Evolutionary conservation across 2,113 vertebrate species (phyloP), one percentile per base, ranked within the genome.

Genomic region (Myanophis thanlyinensis): DNA sequence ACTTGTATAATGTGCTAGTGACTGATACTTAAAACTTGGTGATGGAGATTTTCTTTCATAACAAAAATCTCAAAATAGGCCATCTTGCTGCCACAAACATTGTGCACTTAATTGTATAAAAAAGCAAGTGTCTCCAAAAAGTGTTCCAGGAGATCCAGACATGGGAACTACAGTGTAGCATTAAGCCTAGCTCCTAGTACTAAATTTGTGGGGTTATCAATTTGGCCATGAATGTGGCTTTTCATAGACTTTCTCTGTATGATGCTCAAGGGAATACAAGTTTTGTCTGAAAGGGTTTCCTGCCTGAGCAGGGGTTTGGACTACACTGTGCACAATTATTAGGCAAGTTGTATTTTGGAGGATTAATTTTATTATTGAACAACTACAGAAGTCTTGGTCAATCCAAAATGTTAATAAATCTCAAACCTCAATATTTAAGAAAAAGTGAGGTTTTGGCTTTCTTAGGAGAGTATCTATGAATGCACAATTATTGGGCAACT

Each of bases 1-100:
- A 99, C 98, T 97, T 95, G 90, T 94, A 89, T 67, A 92, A 93
- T 1, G 93, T 94, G 95, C 80, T 93, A 96, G 96, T 30, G 46
- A 91, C 88, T 25, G 1, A 89, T 93, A 93, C 22, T 53, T n/a
- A 7, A 30, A 95, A 4, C 48, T 85, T 93, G 1, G 92, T 27
- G 94, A 90, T 47, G 94, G 95, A 91, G 84, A 56, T 6, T 25
- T 87, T 94, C 1, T 92, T 51, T n/a, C 10, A 20, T 47, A 93
- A n/a, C 62, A 27, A 67, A 51, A 49, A 2, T 9, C 85, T 30
- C 49, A 51, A 27, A 90, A 59, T 85, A 35, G 53, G 23, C 10
- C 6, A 23, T 3, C 53, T 85, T 2, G 27, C 30, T 51, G 0
- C 2, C 3, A 20, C 46, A 4, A 35, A 2, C 2, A 4, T 0